Percentiles rank a stretch among this genome's conserved stretches.
Evolutionary conservation across 2,888 invertebrate species (phyloP).

Genomic region (Drosophila phalerata): DNA sequence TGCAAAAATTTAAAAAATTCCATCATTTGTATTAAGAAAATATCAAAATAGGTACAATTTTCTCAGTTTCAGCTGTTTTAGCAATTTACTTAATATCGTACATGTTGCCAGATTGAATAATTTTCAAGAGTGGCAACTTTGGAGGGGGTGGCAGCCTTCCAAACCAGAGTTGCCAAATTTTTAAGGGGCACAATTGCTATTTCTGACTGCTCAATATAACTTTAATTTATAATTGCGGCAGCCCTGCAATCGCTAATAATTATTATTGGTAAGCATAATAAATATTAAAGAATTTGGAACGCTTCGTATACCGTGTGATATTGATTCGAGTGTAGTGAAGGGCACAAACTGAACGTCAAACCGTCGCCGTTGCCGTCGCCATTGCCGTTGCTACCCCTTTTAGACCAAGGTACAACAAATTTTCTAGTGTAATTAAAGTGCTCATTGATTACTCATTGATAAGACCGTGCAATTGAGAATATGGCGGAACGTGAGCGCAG

Average conservation of each 20-base stretch:
- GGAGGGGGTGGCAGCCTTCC: no score
- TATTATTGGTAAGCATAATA: conserved; percentile 3
- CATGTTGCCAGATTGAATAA: no score
- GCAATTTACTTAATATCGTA: no score
- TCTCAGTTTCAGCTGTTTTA: no score
- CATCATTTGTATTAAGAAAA: no score
- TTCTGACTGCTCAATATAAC: conserved; percentile 22
- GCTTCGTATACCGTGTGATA: conserved; percentile 7
- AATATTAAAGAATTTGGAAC: conserved; percentile 4
- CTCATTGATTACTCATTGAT: conserved; percentile 27
- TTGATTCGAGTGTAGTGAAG: conserved; percentile 6
- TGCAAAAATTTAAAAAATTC: no score
- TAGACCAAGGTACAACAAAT: conserved; percentile 38
- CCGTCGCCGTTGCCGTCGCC: conserved; percentile 10
- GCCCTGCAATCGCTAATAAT: conserved; percentile 10
- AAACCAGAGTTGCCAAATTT: no score
- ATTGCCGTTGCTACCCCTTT: conserved; percentile 21
- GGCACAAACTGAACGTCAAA: not conserved
- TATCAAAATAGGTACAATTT: no score
- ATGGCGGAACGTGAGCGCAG: conserved; percentile 84
- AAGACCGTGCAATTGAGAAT: conserved; percentile 12
- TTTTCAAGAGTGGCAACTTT: no score
- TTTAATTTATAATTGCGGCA: conserved; percentile 31
- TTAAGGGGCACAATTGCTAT: no score
- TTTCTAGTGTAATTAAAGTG: conserved; percentile 40